Evolutionary conservation across 2,797 vertebrate species (phyloP), one percentile per base, ranked within the genome.

Genomic region (Periophthalmus magnuspinnatus): DNA sequence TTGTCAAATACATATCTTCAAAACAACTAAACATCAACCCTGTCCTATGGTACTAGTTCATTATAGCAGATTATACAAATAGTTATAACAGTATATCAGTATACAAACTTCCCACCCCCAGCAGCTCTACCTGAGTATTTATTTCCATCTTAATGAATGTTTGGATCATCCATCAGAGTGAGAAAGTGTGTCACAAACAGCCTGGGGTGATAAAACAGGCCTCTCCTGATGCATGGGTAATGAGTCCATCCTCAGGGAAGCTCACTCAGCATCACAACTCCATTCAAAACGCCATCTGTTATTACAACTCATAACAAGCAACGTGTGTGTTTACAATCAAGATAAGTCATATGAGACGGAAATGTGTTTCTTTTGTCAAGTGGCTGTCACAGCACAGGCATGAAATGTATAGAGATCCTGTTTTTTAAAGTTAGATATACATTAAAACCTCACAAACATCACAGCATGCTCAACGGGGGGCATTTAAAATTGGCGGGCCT

Each of bases 211-310:
- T 45, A 65, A 67, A 79, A 58, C 73, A 67, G 68, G 55, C 71
- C 80, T 60, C 79, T 81, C 79, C 75, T 80, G 81, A 87, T 48
- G 76, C 63, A 65, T 83, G 80, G 85, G 83, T 90, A 90, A 92
- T 88, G 89, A 90, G 84, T 88, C 86, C 86, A 0, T 91, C 88
- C 86, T 74, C 17, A 34, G 88, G 84, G 89, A 86, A 33, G 65
- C 76, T 73, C 64, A 14, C 69, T 78, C 76, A 74, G 48, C 80
- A 86, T 84, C 81, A 86, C 78, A 69, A 61, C 65, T 81, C 75
- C 79, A 79, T 79, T 75, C 83, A 80, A 78, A 89, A 77, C 67
- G 82, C 86, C 89, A 87, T 89, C 89, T 91, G 90, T 84, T 85
- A 79, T 75, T 81, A 65, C 72, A 69, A 80, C 74, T 79, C 76